Base-by-base conservation (phyloP, 2,888 invertebrate species). In the Unio pictorum region DNA sequence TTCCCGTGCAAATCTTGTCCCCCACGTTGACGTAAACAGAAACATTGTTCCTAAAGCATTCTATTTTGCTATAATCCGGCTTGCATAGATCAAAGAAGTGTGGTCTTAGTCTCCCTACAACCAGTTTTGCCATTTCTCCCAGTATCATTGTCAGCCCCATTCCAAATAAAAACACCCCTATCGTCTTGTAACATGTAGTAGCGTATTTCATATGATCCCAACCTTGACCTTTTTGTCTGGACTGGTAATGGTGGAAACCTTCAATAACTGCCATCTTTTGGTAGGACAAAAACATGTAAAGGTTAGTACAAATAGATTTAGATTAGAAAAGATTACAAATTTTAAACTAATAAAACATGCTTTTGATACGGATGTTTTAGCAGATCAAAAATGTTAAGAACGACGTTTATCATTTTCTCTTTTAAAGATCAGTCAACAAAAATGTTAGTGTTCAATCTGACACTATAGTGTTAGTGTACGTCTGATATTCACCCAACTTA, bases 91-190 rank as follows among this genome's bases (percentile, higher is more conserved):
- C 93, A 88, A 96, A 93, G 91, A 98, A 99, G 91, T 99, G 97
- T 55, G 98, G 98, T 82, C 98, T 92, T 81, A 98, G 91, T 68
- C 98, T 93, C 61, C 98, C 98, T 78, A 98, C 94, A 17, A 95
- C 93, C 89, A 97, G 97, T 91, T 99, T 98, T 79, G 95, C 95
- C 78, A 97, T 93, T 89, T 98, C 97, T 2, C 97, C 97, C 78
- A 95, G 93, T 64, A 97, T 91, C 88, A 96, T 95, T 79, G 94
- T 94, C 81, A 94, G 93, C 62, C 94, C 94, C 63, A 95, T 95
- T 0, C 97, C 97, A 90, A 97, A 97, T 30, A 94, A 94, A 89
- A 96, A 97, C 11, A 45, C 45, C 45, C 45, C 45, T 3, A 45
- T 17, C 6, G 28, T 23, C 60, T 59, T 28, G 60, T 26, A 28